Conservation (phyloP, 2,113 vertebrate genomes). For the Triplophysa siluroides region DNA sequence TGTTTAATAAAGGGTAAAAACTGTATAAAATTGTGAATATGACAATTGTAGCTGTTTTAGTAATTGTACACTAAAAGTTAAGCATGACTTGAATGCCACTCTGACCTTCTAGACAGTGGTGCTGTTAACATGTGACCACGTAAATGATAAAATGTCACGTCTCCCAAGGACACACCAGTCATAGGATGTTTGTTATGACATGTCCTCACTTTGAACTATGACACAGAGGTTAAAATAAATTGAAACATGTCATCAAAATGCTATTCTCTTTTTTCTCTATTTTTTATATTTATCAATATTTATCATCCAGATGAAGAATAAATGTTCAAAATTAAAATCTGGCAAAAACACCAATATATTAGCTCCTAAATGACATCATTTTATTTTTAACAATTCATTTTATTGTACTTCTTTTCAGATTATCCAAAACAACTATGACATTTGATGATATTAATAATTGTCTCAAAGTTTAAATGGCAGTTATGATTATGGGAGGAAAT, state of each 20-base stretch:
- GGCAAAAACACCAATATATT: neutral
- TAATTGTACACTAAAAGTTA: neutral
- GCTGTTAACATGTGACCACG: constrained; percentile 11
- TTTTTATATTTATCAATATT: too few relatives aligned
- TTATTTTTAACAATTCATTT: too few relatives aligned
- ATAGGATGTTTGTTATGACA: constrained; percentile 41
- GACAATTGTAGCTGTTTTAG: neutral
- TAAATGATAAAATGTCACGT: constrained; percentile 28
- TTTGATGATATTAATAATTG: too few relatives aligned
- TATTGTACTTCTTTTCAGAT: too few relatives aligned
- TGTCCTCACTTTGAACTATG: constrained; percentile 47
- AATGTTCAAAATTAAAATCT: neutral
- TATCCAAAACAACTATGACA: too few relatives aligned
- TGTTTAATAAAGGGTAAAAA: constrained; percentile 5
- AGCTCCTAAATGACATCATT: neutral
- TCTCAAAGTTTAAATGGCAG: too few relatives aligned
- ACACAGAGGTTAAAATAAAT: constrained; percentile 15
- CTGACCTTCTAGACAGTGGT: constrained; percentile 10
- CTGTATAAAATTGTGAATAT: neutral
- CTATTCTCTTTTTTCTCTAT: too few relatives aligned
- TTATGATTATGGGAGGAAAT: too few relatives aligned
- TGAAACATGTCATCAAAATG: neutral
- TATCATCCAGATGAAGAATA: too few relatives aligned
- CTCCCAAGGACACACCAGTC: constrained; percentile 19
- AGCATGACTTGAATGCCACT: constrained; percentile 24